Conservation (phyloP, 2,888 invertebrate species). For the Diaprepes abbreviatus region DNA sequence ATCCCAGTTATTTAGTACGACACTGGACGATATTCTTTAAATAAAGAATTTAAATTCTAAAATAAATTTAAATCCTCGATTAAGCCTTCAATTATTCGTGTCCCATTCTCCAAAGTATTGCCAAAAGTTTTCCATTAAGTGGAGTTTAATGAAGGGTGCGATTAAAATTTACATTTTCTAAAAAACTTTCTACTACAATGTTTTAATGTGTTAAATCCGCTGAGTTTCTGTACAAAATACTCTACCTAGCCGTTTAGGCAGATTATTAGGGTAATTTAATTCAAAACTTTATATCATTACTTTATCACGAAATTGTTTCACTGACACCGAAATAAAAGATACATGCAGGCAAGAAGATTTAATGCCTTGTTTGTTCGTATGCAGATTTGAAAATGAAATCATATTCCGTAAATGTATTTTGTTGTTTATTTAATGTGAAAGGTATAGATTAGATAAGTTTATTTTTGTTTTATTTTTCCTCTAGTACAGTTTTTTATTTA, state of each 20-base stretch:
- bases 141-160: constrained; percentile 17
- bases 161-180: constrained; percentile 12
- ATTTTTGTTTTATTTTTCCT: no score
- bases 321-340: no score
- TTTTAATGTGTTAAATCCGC: constrained; percentile 17
- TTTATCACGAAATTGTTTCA: no score
- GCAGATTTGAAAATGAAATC: no score
- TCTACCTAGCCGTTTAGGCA: not conserved
- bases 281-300: not conserved
- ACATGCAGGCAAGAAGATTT: no score
- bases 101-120: not conserved
- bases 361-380: no score
- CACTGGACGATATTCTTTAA: not conserved
- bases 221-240: not conserved
- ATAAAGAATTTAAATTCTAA: not conserved
- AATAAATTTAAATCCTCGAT: constrained; percentile 12
- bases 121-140: constrained; percentile 21
- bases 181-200: constrained; percentile 3
- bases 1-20: not conserved
- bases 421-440: no score
- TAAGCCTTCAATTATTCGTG: constrained; percentile 12
- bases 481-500: no score
- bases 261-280: not conserved
- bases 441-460: no score
- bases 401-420: no score